Evolutionary conservation across 2,113 vertebrate species (phyloP).

Genomic region (Motacilla alba): DNA sequence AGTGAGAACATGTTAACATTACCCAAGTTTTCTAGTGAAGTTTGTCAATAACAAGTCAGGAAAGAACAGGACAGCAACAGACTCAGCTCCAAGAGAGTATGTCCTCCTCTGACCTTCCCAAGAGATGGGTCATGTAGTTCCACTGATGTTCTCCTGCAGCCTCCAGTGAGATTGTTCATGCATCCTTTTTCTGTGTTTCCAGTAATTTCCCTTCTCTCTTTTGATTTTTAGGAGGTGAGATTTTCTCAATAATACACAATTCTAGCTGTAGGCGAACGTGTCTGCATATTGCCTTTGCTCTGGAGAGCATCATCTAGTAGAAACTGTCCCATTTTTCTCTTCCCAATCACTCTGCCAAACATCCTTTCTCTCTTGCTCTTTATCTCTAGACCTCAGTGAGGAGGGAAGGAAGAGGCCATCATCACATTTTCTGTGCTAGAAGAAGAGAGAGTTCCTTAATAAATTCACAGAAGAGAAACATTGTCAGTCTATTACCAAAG

Average conservation of each 20-base stretch:
- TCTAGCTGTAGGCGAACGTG: neutral
- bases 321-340: neutral
- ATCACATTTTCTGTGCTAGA: neutral
- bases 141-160: neutral
- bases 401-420: neutral
- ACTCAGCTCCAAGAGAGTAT: fast-evolving
- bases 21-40: neutral
- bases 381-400: neutral
- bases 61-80: neutral
- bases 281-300: neutral
- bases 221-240: neutral
- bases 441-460: neutral
- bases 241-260: neutral
- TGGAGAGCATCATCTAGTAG: neutral
- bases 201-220: neutral
- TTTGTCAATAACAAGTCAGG: neutral
- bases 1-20: neutral
- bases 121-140: neutral
- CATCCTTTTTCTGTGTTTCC: neutral
- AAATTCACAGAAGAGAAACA: neutral
- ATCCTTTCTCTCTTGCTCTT: neutral
- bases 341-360: neutral
- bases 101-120: neutral
- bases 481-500: neutral
- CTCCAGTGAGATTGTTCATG: neutral